A percentile compares a stretch with the other conserved stretches of the same genome.
These are phyloP conservation scores for Hirudinaria manillensis DNA, from an alignment of 2,888 invertebrate species.

Conservation along the genomic window DNA sequence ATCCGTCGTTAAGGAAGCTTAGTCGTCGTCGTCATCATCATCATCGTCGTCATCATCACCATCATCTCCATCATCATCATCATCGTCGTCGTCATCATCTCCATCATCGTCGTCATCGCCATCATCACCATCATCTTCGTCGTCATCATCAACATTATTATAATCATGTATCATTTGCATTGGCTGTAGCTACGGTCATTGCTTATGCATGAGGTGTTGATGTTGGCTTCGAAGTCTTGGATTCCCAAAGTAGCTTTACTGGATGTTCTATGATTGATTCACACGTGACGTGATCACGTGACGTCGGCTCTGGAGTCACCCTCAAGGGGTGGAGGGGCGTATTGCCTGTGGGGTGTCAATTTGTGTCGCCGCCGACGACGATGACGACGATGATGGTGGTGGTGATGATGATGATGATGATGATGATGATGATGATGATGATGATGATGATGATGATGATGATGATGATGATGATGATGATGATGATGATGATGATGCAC, in stretches of 20 bases:
- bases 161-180: not conserved
- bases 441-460: constrained; percentile 31
- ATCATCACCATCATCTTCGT: too few relatives aligned
- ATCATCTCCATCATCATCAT: constrained; percentile 14
- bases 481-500: constrained; percentile 23
- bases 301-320: too few relatives aligned
- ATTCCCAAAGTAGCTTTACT: too few relatives aligned
- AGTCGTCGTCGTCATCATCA: constrained; percentile 2
- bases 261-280: too few relatives aligned
- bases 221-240: constrained; percentile 15
- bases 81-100: constrained; percentile 13
- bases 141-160: not conserved
- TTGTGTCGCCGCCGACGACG: constrained; percentile 16
- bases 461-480: constrained; percentile 31
- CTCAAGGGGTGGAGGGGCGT: too few relatives aligned
- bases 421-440: constrained; percentile 32
- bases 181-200: constrained; percentile 9
- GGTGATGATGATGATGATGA: constrained; percentile 29
- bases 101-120: constrained; percentile 5
- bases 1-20: not conserved
- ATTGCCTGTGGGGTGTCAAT: too few relatives aligned
- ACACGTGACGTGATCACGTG: too few relatives aligned
- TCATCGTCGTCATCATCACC: constrained; percentile 14
- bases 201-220: constrained; percentile 22
- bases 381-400: constrained; percentile 19